Evolutionary conservation across 2,888 invertebrate genomes (phyloP).

Genomic region (Bibio marci): DNA sequence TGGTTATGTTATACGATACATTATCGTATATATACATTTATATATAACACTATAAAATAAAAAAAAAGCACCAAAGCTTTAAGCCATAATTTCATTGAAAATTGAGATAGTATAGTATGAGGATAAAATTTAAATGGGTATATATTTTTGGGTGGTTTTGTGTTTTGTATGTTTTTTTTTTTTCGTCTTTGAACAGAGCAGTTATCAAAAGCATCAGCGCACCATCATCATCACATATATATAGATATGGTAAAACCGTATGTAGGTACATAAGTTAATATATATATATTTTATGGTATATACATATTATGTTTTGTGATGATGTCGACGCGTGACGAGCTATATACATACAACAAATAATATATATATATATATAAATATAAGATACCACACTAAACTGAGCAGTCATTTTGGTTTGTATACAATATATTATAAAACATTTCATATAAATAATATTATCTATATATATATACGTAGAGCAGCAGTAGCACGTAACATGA

Average conservation of each 20-base stretch:
- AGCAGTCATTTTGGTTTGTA: slow-evolving; percentile 1
- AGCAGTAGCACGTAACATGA: not conserved
- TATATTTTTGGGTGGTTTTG: not conserved
- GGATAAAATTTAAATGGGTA: not conserved
- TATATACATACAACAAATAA: no score
- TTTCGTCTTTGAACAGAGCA: no score
- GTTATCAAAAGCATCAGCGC: slow-evolving; percentile 3
- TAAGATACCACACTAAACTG: slow-evolving; percentile 2
- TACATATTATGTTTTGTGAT: not conserved
- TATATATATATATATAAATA: no score
- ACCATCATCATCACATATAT: not conserved
- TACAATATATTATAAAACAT: not conserved
- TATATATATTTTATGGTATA: no score
- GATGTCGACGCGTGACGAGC: slow-evolving; percentile 1
- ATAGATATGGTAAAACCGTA: not conserved
- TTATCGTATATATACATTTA: no score
- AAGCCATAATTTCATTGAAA: no score
- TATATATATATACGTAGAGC: not conserved
- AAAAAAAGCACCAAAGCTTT: no score
- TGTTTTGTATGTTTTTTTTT: slow-evolving; percentile 4
- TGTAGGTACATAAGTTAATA: no score
- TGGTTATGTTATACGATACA: no score
- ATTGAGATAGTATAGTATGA: no score
- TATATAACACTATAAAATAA: no score
- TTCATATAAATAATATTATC: not conserved